Evolutionary conservation across 2,113 vertebrate genomes (phyloP).

Genomic region (Sciurus niger): DNA sequence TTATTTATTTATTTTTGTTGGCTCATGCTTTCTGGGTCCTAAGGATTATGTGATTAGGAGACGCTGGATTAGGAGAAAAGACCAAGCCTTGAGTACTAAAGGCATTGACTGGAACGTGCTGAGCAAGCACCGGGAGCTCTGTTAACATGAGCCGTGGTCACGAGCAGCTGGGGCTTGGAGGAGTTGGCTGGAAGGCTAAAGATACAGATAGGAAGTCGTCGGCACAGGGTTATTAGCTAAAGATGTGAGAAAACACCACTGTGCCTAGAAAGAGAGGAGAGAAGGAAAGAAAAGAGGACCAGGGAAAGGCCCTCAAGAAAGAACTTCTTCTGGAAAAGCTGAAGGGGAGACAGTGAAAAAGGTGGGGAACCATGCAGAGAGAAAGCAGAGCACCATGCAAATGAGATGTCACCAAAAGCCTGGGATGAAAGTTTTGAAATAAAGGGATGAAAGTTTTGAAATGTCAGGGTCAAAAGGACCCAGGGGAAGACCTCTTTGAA

Average conservation of each 20-base stretch:
- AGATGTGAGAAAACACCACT: not conserved
- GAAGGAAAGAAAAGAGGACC: not conserved
- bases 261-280: not conserved
- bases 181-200: not conserved
- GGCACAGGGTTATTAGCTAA: not conserved
- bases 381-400: not conserved
- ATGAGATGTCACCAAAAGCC: not conserved
- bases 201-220: not conserved
- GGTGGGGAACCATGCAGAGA: not conserved
- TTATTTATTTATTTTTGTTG: not conserved
- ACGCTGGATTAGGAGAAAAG: not conserved
- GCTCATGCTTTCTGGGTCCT: conserved; percentile 43
- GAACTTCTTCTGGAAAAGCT: not conserved
- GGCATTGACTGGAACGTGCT: not conserved
- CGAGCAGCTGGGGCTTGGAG: not conserved
- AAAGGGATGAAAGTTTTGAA: not conserved
- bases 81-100: not conserved
- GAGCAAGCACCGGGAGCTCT: not conserved
- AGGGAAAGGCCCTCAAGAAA: not conserved
- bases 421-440: not conserved
- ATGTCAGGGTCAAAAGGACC: not conserved
- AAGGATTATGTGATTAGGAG: conserved; percentile 24
- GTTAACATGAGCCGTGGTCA: accelerated
- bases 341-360: not conserved
- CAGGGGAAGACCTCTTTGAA: conserved; percentile 11